Conservation (phyloP, 2,113 vertebrate species). For the Xiphophorus hellerii region DNA sequence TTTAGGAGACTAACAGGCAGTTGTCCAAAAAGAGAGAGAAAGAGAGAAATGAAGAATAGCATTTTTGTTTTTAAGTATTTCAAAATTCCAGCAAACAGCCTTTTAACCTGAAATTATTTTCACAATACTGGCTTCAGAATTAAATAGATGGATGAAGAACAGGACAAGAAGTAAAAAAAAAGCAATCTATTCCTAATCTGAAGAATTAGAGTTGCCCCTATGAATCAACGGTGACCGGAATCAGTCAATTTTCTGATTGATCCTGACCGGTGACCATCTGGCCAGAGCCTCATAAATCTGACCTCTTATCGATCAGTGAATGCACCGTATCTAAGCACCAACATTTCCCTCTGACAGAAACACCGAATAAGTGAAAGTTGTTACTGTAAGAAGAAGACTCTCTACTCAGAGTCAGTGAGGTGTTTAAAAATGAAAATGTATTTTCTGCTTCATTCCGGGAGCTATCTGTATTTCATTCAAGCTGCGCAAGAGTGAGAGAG, state of each 20-base stretch:
- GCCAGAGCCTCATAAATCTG: not conserved
- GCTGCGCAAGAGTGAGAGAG: not conserved
- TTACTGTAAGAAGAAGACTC: not conserved
- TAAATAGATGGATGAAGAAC: not conserved
- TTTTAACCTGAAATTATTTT: not conserved
- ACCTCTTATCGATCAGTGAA: not conserved
- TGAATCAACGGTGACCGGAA: not conserved
- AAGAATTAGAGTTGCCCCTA: not conserved
- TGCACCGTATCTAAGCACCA: not conserved
- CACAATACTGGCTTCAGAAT: too few relatives aligned
- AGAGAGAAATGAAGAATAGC: constrained; percentile 25
- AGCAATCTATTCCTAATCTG: too few relatives aligned
- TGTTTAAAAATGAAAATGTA: too few relatives aligned
- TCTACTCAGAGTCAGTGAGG: not conserved
- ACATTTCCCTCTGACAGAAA: not conserved
- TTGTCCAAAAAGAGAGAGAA: constrained; percentile 54
- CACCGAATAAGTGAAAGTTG: not conserved
- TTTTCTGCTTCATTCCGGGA: too few relatives aligned
- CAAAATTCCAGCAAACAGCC: too few relatives aligned
- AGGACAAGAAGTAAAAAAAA: not conserved
- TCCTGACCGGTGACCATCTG: not conserved
- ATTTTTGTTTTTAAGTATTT: not conserved
- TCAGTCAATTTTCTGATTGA: not conserved
- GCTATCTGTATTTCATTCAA: not conserved
- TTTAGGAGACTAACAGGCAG: constrained; percentile 90